Conservation (phyloP, 2,888 invertebrate species). For the Dichetophora obliterata region DNA sequence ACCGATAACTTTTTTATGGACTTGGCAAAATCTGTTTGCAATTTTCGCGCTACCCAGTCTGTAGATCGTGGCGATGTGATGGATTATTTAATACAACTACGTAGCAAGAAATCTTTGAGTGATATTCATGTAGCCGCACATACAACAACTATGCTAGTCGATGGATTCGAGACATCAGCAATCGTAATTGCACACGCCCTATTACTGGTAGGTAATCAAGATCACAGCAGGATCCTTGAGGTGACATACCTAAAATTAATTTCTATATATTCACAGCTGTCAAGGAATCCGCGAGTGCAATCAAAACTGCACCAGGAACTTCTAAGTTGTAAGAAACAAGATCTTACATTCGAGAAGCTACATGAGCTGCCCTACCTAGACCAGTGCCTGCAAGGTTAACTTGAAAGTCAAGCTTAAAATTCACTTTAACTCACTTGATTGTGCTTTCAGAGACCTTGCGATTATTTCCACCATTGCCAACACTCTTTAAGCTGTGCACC, state of each 20-base stretch:
- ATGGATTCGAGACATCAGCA: slow-evolving; percentile 61
- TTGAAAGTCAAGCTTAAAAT: neutral
- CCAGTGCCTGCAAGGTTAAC: slow-evolving; percentile 56
- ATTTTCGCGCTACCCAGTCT: neutral
- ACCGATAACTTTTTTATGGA: slow-evolving; percentile 46
- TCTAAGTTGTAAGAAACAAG: slow-evolving; percentile 17
- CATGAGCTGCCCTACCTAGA: slow-evolving; percentile 58
- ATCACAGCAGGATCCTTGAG: neutral
- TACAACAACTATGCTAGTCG: slow-evolving; percentile 59
- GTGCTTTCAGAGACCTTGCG: slow-evolving; percentile 55
- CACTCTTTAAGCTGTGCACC: slow-evolving; percentile 55
- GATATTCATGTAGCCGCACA: slow-evolving; percentile 56
- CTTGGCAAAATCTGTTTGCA: slow-evolving; percentile 49
- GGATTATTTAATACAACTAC: slow-evolving; percentile 57
- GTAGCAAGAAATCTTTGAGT: slow-evolving; percentile 54
- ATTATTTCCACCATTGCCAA: slow-evolving; percentile 54
- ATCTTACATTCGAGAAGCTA: slow-evolving; percentile 54
- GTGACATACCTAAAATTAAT: neutral
- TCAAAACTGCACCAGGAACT: slow-evolving; percentile 57
- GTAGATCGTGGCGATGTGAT: slow-evolving; percentile 54
- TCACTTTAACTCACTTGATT: neutral
- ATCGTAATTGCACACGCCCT: slow-evolving; percentile 56
- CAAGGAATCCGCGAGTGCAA: slow-evolving; percentile 53
- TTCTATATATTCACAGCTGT: slow-evolving; percentile 47
- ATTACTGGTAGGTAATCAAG: slow-evolving; percentile 53